Percentiles rank a stretch among this genome's conserved stretches.
These are phyloP conservation scores for Amazona guildingii DNA, from an alignment of 2,113 vertebrate genomes.

Conservation along the genomic window DNA sequence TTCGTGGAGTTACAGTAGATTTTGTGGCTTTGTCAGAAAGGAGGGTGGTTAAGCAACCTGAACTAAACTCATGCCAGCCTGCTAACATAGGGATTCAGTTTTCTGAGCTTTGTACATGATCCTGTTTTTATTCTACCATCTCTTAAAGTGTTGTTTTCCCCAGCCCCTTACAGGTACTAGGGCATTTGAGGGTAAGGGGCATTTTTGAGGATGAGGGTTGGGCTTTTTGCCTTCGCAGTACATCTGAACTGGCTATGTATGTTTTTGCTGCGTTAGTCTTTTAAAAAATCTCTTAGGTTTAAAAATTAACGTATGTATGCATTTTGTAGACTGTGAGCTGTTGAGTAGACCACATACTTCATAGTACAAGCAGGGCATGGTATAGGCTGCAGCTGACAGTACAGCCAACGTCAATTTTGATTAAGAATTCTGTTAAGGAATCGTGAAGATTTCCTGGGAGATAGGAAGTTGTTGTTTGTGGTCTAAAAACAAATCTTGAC, in stretches of 20 bases:
- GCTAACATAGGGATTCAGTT: neutral
- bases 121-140: neutral
- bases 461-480: neutral
- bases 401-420: neutral
- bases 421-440: neutral
- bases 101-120: neutral
- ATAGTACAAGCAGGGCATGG: neutral
- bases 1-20: neutral
- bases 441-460: neutral
- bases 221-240: neutral
- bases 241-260: neutral
- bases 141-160: neutral
- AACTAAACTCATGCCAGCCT: neutral
- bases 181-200: neutral
- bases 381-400: neutral
- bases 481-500: neutral
- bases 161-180: neutral
- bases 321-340: neutral
- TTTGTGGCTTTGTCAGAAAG: neutral
- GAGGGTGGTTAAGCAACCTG: neutral
- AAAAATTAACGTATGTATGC: neutral
- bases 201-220: neutral
- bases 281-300: neutral
- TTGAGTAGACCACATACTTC: neutral
- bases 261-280: neutral